These are phyloP conservation scores for Plectropomus leopardus DNA, from an alignment of 2,113 vertebrate genomes.

Conservation along the genomic window DNA sequence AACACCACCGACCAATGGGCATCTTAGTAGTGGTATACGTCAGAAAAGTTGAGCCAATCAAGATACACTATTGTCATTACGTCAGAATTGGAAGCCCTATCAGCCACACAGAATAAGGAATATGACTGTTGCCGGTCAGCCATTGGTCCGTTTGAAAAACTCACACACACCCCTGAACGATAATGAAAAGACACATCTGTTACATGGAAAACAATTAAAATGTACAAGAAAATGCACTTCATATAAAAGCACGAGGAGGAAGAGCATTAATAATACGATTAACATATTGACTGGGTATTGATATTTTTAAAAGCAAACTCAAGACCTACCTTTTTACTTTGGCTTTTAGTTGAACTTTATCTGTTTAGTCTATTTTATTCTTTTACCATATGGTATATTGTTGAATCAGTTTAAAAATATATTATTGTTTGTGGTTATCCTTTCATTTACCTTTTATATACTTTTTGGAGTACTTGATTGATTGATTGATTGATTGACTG, in stretches of 20 bases:
- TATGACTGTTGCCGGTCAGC: constrained; percentile 35
- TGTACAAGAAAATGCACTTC: neutral
- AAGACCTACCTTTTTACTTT: no score
- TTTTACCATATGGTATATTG: no score
- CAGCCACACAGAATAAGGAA: constrained; percentile 50
- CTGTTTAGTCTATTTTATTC: no score
- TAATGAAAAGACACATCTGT: constrained; percentile 16
- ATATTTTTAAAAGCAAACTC: no score
- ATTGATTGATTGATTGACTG: no score
- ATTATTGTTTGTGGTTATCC: no score
- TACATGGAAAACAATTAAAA: neutral
- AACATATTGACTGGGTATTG: no score
- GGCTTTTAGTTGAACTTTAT: no score
- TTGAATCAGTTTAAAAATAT: no score
- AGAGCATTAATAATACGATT: neutral
- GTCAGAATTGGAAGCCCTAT: neutral
- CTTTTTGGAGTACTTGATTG: no score
- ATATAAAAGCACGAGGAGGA: neutral
- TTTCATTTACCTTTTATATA: no score
- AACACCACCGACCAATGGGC: constrained; percentile 72
- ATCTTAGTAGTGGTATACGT: constrained; percentile 17
- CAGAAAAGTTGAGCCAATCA: constrained; percentile 66
- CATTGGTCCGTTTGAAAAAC: constrained; percentile 86
- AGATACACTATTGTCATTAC: rapidly evolving
- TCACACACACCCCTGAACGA: constrained; percentile 49